Percentiles rank a stretch among this genome's conserved stretches.
Evolutionary conservation across 2,888 invertebrate species (phyloP).

Genomic region (Nomada goodeniana): DNA sequence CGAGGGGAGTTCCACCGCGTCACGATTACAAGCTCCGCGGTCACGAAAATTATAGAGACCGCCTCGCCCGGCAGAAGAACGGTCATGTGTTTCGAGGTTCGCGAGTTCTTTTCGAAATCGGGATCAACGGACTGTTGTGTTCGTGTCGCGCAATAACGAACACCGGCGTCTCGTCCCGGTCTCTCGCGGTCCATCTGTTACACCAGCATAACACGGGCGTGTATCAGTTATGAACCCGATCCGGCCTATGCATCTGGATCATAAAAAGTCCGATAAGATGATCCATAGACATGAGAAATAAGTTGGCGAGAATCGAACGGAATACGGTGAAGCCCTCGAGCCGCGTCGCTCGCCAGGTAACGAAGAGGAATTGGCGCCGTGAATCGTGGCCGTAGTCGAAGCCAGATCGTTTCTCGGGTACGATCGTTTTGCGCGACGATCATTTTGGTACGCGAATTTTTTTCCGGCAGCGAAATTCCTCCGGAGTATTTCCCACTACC

Average conservation of each 20-base stretch:
- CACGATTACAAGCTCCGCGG: conserved; percentile 40
- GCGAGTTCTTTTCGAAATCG: conserved; percentile 21
- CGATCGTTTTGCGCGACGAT: neutral
- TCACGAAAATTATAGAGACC: conserved; percentile 28
- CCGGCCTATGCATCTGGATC: too few relatives aligned
- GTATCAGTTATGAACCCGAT: too few relatives aligned
- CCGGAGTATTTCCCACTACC: neutral
- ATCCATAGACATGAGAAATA: neutral
- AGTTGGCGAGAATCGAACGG: conserved; percentile 1
- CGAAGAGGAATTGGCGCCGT: neutral
- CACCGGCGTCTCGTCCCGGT: neutral
- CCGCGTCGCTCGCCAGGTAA: neutral
- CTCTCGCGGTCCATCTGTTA: conserved; percentile 30
- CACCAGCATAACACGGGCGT: too few relatives aligned
- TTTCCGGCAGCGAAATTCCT: neutral
- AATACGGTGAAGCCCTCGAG: neutral
- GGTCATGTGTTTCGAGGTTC: neutral
- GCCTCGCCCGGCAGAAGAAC: neutral
- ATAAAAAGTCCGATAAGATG: too few relatives aligned
- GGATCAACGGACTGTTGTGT: neutral
- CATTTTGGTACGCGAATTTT: neutral
- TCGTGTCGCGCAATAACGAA: conserved; percentile 17
- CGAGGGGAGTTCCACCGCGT: conserved; percentile 38
- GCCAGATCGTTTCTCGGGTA: neutral
- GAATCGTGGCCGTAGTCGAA: neutral